Base-by-base conservation (phyloP, 1,140 invertebrate species). In the Drosophila lini region DNA sequence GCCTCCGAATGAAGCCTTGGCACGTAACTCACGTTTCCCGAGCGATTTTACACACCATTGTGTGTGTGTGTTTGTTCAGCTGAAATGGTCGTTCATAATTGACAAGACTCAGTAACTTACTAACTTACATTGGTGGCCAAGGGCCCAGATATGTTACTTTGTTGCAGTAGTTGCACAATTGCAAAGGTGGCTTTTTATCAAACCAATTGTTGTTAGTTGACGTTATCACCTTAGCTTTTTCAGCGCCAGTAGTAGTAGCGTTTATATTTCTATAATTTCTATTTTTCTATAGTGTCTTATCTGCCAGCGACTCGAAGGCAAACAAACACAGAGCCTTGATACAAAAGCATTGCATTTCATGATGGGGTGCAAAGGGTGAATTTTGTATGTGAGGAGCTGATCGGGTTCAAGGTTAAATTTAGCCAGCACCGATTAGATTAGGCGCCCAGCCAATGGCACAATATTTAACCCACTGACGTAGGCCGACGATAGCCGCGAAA, bases 11-110 rank as follows among this genome's bases (percentile, higher is more conserved):
- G 16, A 61, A 70, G 70, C 78, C 74, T 81, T 81, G 69, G 78
- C 82, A 86, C 82, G 82, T 79, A 82, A 70, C 57, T 59, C 56
- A 70, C 73, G 77, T 73, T 83, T 84, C 42, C 40, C 60, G 16
- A 67, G 47, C 61, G 74, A 68, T 28, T 28, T 28, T 28, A 28
- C 5, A 28, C 25, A 28, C 25, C 25, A 28, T 28, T 28, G 25
- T 28, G 25, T 28, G 25, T 25, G 32, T 42, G 9, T 42, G 55
- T 76, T 76, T 76, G 38, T 59, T 63, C 57, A 84, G 74, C 74
- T 86, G 82, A 56, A 55, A 50, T 76, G n/a, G 28, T 31, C 10
- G 42, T 50, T 47, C n/a, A 74, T 61, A 48, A 63, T 55, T 55
- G 59, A 74, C 47, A 36, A 38, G 34, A 38, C 32, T 55, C 7